Conservation (phyloP, 2,888 invertebrate species). For the Lathronympha strigana region DNA sequence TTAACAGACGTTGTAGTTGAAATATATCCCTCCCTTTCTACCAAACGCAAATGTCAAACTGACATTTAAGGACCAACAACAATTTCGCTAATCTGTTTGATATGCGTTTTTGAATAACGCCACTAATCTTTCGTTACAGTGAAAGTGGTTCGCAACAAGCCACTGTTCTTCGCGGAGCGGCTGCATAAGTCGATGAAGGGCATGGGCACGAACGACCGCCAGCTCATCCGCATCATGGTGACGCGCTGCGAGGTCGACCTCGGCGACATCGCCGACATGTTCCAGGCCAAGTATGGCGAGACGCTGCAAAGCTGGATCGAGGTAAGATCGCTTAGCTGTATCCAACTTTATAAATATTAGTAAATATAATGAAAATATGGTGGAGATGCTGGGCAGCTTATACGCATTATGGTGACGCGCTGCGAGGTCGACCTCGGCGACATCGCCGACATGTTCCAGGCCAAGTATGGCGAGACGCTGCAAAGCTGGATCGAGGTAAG, state of each 20-base stretch:
- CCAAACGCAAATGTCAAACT: too few relatives aligned
- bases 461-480: conserved; percentile 45
- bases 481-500: conserved; percentile 23
- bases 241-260: conserved; percentile 94
- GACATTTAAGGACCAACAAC: too few relatives aligned
- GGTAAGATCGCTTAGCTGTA: conserved; percentile 80
- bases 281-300: conserved; percentile 89
- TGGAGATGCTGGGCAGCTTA: conserved; percentile 83
- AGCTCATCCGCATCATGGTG: conserved; percentile 93
- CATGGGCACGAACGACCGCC: conserved; percentile 93
- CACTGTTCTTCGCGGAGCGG: conserved; percentile 93
- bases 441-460: conserved; percentile 91
- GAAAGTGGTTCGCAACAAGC: conserved; percentile 90
- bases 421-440: conserved; percentile 94
- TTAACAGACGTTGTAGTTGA: too few relatives aligned
- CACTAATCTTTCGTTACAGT: conserved; percentile 72
- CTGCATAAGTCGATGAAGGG: conserved; percentile 96
- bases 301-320: conserved; percentile 91
- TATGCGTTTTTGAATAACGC: too few relatives aligned
- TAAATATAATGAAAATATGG: not conserved
- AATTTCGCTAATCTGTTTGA: too few relatives aligned
- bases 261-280: conserved; percentile 92
- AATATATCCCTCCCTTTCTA: too few relatives aligned
- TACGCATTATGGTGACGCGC: conserved; percentile 93
- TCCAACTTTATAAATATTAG: too few relatives aligned